Base-by-base conservation (phyloP, 1,140 invertebrate genomes). In the Megalonaias nervosa region DNA sequence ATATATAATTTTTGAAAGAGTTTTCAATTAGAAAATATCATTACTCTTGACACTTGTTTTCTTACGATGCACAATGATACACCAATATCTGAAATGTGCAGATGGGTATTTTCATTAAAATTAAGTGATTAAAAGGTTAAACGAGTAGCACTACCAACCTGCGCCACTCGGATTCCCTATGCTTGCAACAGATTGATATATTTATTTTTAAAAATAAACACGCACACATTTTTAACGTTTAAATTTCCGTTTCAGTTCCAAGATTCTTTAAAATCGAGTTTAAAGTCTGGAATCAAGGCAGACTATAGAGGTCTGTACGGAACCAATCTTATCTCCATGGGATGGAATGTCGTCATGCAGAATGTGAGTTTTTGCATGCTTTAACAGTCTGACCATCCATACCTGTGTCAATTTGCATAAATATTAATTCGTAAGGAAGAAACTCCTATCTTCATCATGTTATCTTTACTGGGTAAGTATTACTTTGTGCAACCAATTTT, bases 261-360 rank as follows among this genome's bases (percentile, higher is more conserved):
- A 14, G 60, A 64, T 58, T 73, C 71, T 5, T 67, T 75, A 16
- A 76, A 82, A 23, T 56, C 62, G 3, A 61, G 57, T 13, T 60
- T 82, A 2, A 62, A 76, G 56, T 59, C 65, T 15, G 16, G 70
- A 23, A 75, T 82, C n/a, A 58, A 80, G 21, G 61, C 71, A 31
- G 67, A 73, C 31, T 82, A 77, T 55, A 71, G 64, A 4, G 81
- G 81, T 59, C 68, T 80, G 19, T 71, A 55, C 19, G 79, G 78
- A 38, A 78, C 74, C 21, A 67, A 82, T 58, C 26, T 79, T 23
- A 68, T 80, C 3, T 77, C 78, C 5, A 75, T 82, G 59, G 75
- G 71, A 19, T 77, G 75, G 67, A 82, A 82, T 67, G 71, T 77
- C 26, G 57, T 80, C 9, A 81, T 82, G 71, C 66, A 76, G 62